Conservation (phyloP, 1,140 invertebrate species). For the Lasioglossum albipes region DNA sequence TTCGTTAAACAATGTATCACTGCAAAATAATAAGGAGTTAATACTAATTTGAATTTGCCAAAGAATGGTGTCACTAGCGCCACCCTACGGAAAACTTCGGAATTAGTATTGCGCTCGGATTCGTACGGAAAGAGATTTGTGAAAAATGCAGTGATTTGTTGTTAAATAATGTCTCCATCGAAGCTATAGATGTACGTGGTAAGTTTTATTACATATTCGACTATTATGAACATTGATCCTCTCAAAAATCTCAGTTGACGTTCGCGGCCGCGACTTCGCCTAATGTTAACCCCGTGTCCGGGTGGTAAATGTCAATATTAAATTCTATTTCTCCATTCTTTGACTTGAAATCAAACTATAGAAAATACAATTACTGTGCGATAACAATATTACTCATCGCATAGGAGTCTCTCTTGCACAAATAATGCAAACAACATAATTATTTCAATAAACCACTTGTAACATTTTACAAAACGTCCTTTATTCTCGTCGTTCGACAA, state of each 20-base stretch:
- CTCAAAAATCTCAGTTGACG: background rate
- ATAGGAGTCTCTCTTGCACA: background rate
- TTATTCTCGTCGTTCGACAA: background rate
- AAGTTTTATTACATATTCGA: background rate
- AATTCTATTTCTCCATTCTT: background rate
- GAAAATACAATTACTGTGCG: background rate
- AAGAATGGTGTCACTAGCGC: background rate
- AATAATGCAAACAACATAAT: background rate
- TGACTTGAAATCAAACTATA: background rate
- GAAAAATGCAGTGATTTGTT: background rate
- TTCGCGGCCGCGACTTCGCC: background rate
- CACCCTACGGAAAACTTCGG: background rate
- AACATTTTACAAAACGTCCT: background rate
- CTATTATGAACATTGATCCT: background rate
- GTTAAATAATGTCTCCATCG: background rate
- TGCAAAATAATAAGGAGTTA: background rate
- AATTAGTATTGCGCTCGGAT: background rate
- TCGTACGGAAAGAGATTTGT: background rate
- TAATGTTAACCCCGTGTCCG: background rate
- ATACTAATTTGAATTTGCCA: background rate
- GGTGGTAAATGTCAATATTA: background rate
- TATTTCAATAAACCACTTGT: background rate
- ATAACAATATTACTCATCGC: constrained; percentile 13
- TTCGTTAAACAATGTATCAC: too few species aligned
- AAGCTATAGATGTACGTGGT: background rate